Evolutionary conservation across 2,113 vertebrate species (phyloP).

Genomic region (Sander vitreus): DNA sequence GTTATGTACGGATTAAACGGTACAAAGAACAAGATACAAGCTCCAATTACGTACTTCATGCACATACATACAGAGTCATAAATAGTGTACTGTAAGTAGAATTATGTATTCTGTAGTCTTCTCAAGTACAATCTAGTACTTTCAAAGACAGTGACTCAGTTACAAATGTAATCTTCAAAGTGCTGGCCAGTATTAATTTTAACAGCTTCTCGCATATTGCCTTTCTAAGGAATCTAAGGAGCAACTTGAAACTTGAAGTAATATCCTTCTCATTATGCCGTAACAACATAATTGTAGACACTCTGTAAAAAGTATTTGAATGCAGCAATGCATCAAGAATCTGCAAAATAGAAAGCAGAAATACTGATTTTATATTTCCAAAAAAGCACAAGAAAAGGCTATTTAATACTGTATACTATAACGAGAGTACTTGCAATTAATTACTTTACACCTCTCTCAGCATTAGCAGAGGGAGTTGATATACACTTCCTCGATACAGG

Average conservation of each 20-base stretch:
- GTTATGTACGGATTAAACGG: not conserved
- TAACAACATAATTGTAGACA: not conserved
- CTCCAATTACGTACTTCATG: not conserved
- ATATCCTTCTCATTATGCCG: not conserved
- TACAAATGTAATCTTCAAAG: not conserved
- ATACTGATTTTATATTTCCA: not conserved
- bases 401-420: not conserved
- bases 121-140: not conserved
- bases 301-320: not conserved
- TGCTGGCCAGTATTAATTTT: not conserved
- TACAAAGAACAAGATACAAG: not conserved
- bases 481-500: conserved; percentile 21
- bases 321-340: not conserved
- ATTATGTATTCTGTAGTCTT: not conserved
- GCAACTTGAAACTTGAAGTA: not conserved
- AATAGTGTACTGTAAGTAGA: not conserved
- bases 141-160: not conserved
- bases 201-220: not conserved
- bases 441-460: too few species aligned
- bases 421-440: not conserved
- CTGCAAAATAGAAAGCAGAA: not conserved
- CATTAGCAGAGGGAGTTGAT: not conserved
- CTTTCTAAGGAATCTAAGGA: not conserved
- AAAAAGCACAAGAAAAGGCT: not conserved
- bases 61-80: not conserved